Conservation (phyloP, 1,140 invertebrate species). For the Hyphantria cunea region DNA sequence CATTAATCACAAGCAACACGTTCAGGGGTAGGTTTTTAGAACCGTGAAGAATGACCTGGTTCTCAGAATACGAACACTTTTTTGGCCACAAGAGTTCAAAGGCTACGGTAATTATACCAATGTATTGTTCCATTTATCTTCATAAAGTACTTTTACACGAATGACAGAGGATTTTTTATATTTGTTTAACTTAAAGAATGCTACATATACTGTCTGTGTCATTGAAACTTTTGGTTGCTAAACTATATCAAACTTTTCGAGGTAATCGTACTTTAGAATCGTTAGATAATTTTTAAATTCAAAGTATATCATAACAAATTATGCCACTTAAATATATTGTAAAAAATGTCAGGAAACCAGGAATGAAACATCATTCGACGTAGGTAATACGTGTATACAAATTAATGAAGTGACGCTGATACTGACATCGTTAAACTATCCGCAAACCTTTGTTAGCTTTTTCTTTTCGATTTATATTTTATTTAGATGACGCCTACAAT, state of each 20-base stretch:
- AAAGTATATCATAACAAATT: no score
- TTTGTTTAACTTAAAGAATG: no score
- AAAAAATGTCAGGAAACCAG: no score
- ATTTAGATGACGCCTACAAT: constrained; percentile 72
- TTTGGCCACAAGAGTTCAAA: constrained; percentile 2
- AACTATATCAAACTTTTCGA: no score
- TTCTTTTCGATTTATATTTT: constrained; percentile 40
- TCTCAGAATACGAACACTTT: constrained; percentile 9
- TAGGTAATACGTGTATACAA: neutral
- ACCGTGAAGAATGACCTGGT: constrained; percentile 23
- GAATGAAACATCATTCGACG: no score
- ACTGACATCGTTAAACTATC: constrained; percentile 30
- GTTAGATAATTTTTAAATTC: no score
- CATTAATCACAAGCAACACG: constrained; percentile 65
- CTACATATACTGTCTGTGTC: no score
- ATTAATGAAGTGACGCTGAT: constrained; percentile 29
- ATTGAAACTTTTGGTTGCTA: no score
- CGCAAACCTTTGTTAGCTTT: constrained; percentile 37
- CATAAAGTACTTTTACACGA: neutral
- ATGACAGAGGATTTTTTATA: no score
- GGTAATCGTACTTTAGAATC: no score
- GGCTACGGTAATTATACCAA: constrained; percentile 2
- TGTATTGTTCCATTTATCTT: constrained; percentile 5
- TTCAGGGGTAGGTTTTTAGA: constrained; percentile 25
- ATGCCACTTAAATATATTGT: no score